Evolutionary conservation across 2,113 vertebrate species (phyloP), one percentile per base, ranked within the genome.

Genomic region (Sclerurus mexicanus): DNA sequence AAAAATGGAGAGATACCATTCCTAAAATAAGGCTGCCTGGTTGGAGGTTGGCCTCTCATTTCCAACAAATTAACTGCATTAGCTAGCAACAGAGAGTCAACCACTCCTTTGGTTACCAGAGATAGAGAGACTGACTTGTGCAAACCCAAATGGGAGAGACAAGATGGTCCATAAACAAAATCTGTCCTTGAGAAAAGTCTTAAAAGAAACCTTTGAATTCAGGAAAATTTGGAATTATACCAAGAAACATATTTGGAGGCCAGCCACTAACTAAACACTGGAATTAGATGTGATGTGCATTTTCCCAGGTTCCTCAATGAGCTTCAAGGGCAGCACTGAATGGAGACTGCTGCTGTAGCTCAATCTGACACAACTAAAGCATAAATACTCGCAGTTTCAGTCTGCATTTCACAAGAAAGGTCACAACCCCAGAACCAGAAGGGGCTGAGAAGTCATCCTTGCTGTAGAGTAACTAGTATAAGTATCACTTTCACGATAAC

Each of bases 401-500:
- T 39, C 5, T 12, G n/a, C 31, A 71, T 76, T 82, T 93, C 75
- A 88, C 60, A 93, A 91, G 71, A 69, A 91, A 76, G 72, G 49
- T 89, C 82, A 93, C 30, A 92, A 47, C 5, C 40, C 46, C 37
- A 49, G 69, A 69, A 78, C 6, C 33, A 67, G 71, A 59, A 60
- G 52, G 8, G 19, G 53, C 52, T 74, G 50, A 95, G 67, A 74
- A 85, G 49, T 35, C 68, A 79, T 22, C 30, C 35, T 67, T 64
- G 58, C 72, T 67, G 46, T 39, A 77, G 49, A 91, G 66, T 89
- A 91, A 85, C 85, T 84, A 46, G 40, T 12, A 50, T 21, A 69
- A 49, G 37, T 94, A 94, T 94, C 63, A 27, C 56, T 97, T 96
- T 94, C 81, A 58, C 0, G 8, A 89, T 71, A 89, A 85, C 76